These are phyloP conservation scores for Perithous albicinctus DNA, from an alignment of 2,888 invertebrate species.

Conservation along the genomic window DNA sequence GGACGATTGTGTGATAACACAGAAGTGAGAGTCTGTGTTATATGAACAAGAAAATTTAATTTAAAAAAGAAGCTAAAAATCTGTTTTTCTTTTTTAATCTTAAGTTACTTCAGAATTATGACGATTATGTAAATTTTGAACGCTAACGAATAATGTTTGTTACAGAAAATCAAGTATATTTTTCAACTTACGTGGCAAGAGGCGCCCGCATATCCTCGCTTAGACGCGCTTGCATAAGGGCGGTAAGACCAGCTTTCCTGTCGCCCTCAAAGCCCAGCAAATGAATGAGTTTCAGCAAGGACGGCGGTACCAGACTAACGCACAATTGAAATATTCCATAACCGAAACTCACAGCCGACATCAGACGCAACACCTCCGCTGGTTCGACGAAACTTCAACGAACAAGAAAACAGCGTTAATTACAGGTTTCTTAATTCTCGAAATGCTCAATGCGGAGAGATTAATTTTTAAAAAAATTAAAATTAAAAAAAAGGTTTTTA, in stretches of 20 bases:
- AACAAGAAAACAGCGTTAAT: neutral
- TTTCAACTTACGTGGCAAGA: constrained; percentile 87
- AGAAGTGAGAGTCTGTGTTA: constrained; percentile 80
- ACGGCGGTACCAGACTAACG: constrained; percentile 89
- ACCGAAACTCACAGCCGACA: constrained; percentile 90
- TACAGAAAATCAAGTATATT: neutral
- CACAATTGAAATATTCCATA: constrained; percentile 90
- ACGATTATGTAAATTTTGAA: neutral
- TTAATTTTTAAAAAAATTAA: neutral
- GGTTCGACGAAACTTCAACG: constrained; percentile 84
- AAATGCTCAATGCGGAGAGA: neutral
- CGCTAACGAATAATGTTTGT: neutral
- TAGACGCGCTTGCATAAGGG: constrained; percentile 87
- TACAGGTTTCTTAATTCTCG: neutral
- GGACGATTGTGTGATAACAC: constrained; percentile 90
- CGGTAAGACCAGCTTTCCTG: constrained; percentile 86
- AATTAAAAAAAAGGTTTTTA: neutral
- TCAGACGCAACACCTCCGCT: constrained; percentile 87
- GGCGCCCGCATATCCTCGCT: constrained; percentile 89
- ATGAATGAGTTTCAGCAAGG: constrained; percentile 87
- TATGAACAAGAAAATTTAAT: constrained; percentile 1
- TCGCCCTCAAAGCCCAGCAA: constrained; percentile 89
- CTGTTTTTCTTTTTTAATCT: too few relatives aligned
- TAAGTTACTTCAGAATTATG: neutral
- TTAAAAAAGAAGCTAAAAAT: too few relatives aligned